Conservation (phyloP, 2,113 vertebrate species). For the Poicephalus meyeri region DNA sequence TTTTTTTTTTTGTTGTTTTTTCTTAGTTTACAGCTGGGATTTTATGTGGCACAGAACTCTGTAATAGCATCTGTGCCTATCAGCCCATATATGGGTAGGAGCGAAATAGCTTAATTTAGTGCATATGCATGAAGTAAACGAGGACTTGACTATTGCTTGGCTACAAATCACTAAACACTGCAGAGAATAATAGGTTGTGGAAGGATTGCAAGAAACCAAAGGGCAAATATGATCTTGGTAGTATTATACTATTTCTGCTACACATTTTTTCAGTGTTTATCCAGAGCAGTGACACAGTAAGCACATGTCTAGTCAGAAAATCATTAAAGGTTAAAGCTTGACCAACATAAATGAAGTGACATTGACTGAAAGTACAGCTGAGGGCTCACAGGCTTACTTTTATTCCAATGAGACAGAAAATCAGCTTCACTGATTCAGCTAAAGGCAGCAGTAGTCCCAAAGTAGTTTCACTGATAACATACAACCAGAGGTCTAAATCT, state of each 20-base stretch:
- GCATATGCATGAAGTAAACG: slow-evolving; percentile 55
- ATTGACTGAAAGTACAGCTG: not conserved
- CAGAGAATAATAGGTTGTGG: not conserved
- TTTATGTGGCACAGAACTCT: slow-evolving; percentile 44
- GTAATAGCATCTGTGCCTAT: slow-evolving; percentile 67
- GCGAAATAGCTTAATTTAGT: slow-evolving; percentile 64
- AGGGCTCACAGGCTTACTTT: not conserved
- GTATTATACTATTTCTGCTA: not conserved
- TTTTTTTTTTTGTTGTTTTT: not conserved
- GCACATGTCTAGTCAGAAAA: not conserved
- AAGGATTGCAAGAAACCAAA: not conserved
- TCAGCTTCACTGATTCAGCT: not conserved
- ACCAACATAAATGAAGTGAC: not conserved
- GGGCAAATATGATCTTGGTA: not conserved
- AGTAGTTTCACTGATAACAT: not conserved
- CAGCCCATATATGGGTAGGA: slow-evolving; percentile 66
- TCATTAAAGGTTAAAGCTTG: slow-evolving; percentile 8
- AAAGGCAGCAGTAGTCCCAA: not conserved
- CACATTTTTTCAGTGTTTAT: not conserved
- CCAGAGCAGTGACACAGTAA: not conserved
- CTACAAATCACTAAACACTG: not conserved
- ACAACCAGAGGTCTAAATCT: not conserved
- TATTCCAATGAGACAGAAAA: not conserved
- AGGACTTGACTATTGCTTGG: slow-evolving; percentile 18
- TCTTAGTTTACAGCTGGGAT: slow-evolving; percentile 37